Conservation (phyloP, 2,113 vertebrate genomes). For the Orientallactaga bullata region DNA sequence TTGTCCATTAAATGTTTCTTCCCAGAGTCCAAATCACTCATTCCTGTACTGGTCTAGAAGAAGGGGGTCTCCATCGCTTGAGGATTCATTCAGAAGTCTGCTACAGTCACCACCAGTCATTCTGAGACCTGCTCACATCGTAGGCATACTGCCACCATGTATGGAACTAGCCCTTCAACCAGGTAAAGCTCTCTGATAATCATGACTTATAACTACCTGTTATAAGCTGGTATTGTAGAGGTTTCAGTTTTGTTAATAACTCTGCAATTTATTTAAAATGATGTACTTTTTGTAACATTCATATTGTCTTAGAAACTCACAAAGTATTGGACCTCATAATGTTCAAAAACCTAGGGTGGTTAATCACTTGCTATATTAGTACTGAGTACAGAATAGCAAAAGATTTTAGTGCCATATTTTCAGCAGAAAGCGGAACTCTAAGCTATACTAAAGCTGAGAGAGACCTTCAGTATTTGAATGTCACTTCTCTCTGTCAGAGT, state of each 20-base stretch:
- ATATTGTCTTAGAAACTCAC: not conserved
- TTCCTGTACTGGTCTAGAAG: not conserved
- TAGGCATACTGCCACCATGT: not conserved
- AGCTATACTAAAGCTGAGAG: not conserved
- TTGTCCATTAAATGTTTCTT: not conserved
- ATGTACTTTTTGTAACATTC: not conserved
- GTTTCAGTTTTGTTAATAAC: not conserved
- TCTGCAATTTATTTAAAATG: not conserved
- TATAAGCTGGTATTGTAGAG: not conserved
- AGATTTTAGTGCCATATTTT: not conserved
- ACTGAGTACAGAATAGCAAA: not conserved
- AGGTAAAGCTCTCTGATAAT: not conserved
- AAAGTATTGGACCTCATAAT: not conserved
- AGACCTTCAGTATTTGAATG: conserved; percentile 17
- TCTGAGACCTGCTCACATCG: not conserved
- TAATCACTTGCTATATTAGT: not conserved
- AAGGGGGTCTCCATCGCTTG: not conserved
- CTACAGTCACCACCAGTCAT: not conserved
- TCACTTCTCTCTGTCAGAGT: not conserved
- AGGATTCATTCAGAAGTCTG: not conserved
- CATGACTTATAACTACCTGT: not conserved
- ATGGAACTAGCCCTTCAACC: not conserved
- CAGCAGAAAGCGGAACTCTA: not conserved
- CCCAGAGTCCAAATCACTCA: not conserved
- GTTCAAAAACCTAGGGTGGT: not conserved